Conservation (phyloP, 2,888 invertebrate genomes). For the Apamea epomidion region DNA sequence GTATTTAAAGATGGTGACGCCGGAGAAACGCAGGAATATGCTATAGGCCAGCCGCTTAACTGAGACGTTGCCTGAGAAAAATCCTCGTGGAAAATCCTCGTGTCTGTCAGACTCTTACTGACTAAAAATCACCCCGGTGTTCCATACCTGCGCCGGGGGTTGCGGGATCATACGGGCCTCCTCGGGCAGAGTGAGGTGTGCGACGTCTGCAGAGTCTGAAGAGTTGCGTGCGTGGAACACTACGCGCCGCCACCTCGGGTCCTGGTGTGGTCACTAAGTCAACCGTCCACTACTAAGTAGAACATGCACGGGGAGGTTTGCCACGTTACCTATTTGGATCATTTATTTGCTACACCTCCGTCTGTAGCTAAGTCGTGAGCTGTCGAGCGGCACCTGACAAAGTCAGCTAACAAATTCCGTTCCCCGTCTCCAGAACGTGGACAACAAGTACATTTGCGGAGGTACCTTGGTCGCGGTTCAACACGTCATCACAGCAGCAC, state of each 20-base stretch:
- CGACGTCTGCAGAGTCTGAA: no score
- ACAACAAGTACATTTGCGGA: conserved; percentile 91
- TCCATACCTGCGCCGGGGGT: no score
- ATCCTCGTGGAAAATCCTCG: no score
- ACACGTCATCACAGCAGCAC: conserved; percentile 92
- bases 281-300: background rate
- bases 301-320: background rate
- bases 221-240: no score
- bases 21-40: background rate
- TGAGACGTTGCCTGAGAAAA: background rate
- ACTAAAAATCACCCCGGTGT: no score
- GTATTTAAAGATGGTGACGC: background rate
- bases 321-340: background rate
- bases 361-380: background rate
- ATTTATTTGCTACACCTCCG: background rate
- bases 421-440: conserved; percentile 79
- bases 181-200: no score
- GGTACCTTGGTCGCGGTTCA: conserved; percentile 90
- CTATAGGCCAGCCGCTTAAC: no score
- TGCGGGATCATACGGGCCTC: no score
- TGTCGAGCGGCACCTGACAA: background rate
- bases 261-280: background rate
- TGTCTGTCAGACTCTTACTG: no score
- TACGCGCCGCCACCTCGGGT: no score
- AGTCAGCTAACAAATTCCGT: background rate